Percentiles rank a stretch among this genome's conserved stretches.
These are phyloP conservation scores for Azorinus chamasolen DNA, from an alignment of 2,888 invertebrate genomes.

Conservation along the genomic window DNA sequence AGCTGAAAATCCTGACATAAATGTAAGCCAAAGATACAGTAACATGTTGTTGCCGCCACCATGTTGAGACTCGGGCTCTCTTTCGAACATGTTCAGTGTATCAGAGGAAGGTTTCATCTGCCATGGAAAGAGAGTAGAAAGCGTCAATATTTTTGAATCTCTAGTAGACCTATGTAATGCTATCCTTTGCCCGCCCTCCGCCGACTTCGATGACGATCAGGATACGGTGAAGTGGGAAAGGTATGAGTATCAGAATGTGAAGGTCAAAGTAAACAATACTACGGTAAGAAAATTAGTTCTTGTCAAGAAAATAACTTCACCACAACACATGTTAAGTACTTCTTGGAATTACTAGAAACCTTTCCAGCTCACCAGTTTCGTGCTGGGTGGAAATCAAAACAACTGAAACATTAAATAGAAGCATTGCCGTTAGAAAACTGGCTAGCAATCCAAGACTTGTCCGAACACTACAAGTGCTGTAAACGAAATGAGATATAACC, in stretches of 20 bases:
- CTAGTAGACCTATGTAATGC: not conserved
- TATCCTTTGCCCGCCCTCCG: not conserved
- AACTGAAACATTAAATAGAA: conserved; percentile 2
- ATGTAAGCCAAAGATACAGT: conserved; percentile 21
- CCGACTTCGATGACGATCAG: not conserved
- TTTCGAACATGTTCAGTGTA: conserved; percentile 11
- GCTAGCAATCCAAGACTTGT: conserved; percentile 10
- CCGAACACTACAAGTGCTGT: not conserved
- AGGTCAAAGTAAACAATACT: conserved; percentile 5
- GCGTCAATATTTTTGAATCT: not conserved
- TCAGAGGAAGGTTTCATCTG: not conserved
- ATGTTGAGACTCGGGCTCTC: conserved; percentile 15
- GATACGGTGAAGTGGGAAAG: conserved; percentile 9
- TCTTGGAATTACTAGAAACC: not conserved
- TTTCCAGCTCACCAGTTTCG: conserved; percentile 20
- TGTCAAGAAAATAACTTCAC: conserved; percentile 6
- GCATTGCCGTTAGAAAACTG: conserved; percentile 3
- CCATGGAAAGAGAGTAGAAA: not conserved
- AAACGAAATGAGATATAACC: no score
- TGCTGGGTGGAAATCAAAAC: conserved; percentile 7
- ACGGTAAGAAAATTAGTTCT: conserved; percentile 3
- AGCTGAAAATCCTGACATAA: conserved; percentile 16
- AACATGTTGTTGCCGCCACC: conserved; percentile 29
- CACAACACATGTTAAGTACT: conserved; percentile 3
- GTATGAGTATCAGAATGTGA: conserved; percentile 13